Base-by-base conservation (phyloP, 2,113 vertebrate genomes). In the Nipponia nippon region DNA sequence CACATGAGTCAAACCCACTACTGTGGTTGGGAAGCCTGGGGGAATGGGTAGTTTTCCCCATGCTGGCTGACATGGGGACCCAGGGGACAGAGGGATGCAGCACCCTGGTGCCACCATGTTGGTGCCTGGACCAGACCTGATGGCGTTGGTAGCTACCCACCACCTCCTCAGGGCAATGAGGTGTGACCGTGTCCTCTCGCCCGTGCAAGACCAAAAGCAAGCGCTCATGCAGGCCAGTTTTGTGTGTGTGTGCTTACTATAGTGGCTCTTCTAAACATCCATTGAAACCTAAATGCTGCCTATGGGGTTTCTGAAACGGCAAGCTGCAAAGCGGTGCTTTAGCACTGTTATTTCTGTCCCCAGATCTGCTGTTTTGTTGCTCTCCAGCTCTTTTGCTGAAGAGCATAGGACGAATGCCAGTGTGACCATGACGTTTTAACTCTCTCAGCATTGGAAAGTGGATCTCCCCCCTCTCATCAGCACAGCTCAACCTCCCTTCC, bases 291-390 rank as follows among this genome's bases (percentile, higher is more conserved):
- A 46, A 81, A 82, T 52, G 38, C 30, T 63, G 12, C 7, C 21
- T 10, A 4, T 6, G 9, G 40, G 22, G 9, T 38, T 90, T 93
- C 47, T 7, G 3, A 78, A 73, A 70, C 1, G 4, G 36, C 50
- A 75, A 75, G 55, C 46, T 53, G 27, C 0, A 0, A 71, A 82
- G n/a, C 0, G 0, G 9, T 38, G n/a, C 69, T 53, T 52, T 44
- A 61, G 8, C 29, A n/a, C 40, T 40, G 32, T 29, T 65, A n/a
- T 52, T 67, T 52, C 40, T 65, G 49, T 19, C 89, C 17, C 34
- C 23, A 18, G 42, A 34, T 38, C 13, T 52, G 38, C 38, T 42
- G 25, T n/a, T 75, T 20, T 18, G 5, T 69, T 91, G 30, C 34
- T 62, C 22, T 90, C 58, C 40, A n/a, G 42, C 11, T 83, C 71